phyloP scores from a whole-genome alignment of 2,888 invertebrate species.

The Nemurella pictetii region DNA sequence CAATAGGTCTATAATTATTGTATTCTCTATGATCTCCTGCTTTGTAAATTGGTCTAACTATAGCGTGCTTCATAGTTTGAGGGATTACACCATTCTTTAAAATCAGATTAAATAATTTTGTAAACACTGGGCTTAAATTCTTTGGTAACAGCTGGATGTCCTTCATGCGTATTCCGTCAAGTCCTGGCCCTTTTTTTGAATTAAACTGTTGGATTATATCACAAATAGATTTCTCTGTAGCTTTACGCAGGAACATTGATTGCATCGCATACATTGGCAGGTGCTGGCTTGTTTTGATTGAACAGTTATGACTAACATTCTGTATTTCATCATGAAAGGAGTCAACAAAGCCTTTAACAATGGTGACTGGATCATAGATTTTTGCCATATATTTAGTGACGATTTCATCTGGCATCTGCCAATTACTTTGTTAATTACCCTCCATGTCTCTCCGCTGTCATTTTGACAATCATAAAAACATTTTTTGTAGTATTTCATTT shows the following conservation, averaged over 20 bases:
- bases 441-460: background rate
- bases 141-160: background rate
- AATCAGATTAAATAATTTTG: background rate
- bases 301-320: background rate
- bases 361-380: background rate
- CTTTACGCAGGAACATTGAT: background rate
- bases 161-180: background rate
- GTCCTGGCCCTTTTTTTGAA: background rate
- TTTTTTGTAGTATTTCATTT: constrained; percentile 14
- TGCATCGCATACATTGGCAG: background rate
- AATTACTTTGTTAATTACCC: background rate
- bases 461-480: constrained; percentile 1
- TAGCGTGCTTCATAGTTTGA: background rate
- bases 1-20: background rate
- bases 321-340: background rate
- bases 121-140: background rate
- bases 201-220: background rate
- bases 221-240: background rate
- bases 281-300: background rate
- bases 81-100: background rate
- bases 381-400: background rate
- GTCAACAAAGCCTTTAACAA: background rate
- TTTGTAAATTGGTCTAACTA: background rate
- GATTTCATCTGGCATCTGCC: background rate
- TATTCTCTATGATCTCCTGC: background rate